These are phyloP conservation scores for Eremobia ochroleuca DNA, from an alignment of 2,888 invertebrate species.

Conservation along the genomic window DNA sequence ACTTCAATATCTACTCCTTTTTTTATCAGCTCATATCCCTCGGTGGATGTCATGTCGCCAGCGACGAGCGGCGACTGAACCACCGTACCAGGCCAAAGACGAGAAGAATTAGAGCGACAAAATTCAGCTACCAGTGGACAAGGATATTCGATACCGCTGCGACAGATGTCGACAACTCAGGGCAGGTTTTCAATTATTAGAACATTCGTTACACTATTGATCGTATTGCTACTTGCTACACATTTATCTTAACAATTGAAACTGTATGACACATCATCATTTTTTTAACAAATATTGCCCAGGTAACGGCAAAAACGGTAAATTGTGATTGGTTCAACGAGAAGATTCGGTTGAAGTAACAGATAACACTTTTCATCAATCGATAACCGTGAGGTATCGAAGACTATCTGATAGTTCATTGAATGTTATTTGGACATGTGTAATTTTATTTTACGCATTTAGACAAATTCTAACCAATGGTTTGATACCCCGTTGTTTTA, in stretches of 20 bases:
- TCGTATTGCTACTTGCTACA: slow-evolving; percentile 34
- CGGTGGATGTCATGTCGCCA: slow-evolving; percentile 89
- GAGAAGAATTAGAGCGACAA: slow-evolving; percentile 90
- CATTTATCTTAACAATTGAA: slow-evolving; percentile 45
- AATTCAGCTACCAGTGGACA: slow-evolving; percentile 85
- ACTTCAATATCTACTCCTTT: slow-evolving; percentile 89
- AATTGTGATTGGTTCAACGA: slow-evolving; percentile 72
- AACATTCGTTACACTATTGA: slow-evolving; percentile 65
- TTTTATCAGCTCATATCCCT: slow-evolving; percentile 89
- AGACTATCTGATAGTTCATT: slow-evolving; percentile 54
- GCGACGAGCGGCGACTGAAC: slow-evolving; percentile 79
- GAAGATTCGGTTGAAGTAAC: slow-evolving; percentile 74
- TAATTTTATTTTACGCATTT: slow-evolving; percentile 15
- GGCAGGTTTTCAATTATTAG: slow-evolving; percentile 80
- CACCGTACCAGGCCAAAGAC: slow-evolving; percentile 78
- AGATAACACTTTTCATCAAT: slow-evolving; percentile 67
- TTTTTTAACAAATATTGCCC: slow-evolving; percentile 64
- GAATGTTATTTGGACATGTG: slow-evolving; percentile 22
- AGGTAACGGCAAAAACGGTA: slow-evolving; percentile 61
- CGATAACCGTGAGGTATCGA: slow-evolving; percentile 70
- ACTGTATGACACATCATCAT: slow-evolving; percentile 31
- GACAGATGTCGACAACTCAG: slow-evolving; percentile 87
- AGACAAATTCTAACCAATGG: slow-evolving; percentile 49
- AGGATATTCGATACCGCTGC: slow-evolving; percentile 89
- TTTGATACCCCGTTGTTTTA: slow-evolving; percentile 65